Percentiles rank a stretch among this genome's conserved stretches.
Conservation (phyloP, 2,113 vertebrate genomes). For the Microtus pennsylvanicus region DNA sequence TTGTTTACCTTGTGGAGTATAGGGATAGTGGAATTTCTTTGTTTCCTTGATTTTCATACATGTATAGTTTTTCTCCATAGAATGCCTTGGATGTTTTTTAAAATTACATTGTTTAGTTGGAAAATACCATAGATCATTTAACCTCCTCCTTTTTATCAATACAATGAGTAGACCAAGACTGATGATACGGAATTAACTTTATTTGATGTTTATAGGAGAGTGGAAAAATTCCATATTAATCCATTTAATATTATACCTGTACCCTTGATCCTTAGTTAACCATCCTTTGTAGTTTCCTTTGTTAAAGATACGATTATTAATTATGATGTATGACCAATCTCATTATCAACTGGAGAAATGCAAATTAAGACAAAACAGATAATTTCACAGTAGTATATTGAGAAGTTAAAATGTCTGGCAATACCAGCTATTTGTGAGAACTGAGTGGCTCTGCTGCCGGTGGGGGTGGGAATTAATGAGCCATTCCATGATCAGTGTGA, state of each 20-base stretch:
- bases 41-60: not conserved
- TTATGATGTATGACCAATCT: constrained; percentile 25
- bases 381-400: constrained; percentile 10
- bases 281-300: not conserved
- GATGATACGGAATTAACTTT: not conserved
- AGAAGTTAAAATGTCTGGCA: constrained; percentile 25
- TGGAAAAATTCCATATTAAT: not conserved
- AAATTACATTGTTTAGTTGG: constrained; percentile 36
- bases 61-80: constrained; percentile 13
- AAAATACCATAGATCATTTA: constrained; percentile 6
- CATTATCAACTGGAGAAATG: constrained; percentile 52
- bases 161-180: constrained; percentile 9
- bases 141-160: constrained; percentile 15
- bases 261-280: constrained; percentile 14
- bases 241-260: not conserved
- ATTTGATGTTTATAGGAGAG: not conserved
- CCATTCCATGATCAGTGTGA: not conserved
- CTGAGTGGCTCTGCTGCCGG: not conserved
- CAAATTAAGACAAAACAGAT: constrained; percentile 46
- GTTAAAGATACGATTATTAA: constrained; percentile 10
- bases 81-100: not conserved
- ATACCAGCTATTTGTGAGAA: not conserved
- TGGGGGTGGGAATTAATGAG: not conserved
- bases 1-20: not conserved
- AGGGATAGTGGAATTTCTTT: not conserved